Conservation (phyloP, 2,888 invertebrate genomes). For the Altica lythri region DNA sequence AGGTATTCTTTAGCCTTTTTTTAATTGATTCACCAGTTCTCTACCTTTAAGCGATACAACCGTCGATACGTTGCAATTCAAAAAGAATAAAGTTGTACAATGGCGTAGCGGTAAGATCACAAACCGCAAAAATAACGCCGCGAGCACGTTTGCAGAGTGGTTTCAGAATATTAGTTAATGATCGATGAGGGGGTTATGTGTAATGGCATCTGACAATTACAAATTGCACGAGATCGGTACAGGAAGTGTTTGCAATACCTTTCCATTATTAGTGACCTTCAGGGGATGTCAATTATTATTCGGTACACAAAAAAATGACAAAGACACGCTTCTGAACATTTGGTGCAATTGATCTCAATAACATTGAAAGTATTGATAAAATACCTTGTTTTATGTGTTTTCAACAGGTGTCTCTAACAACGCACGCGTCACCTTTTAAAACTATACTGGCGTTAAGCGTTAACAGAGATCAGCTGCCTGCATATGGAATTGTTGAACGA, state of each 20-base stretch:
- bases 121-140: slow-evolving; percentile 22
- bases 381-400: too few species aligned
- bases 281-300: too few species aligned
- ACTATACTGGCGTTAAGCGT: too few species aligned
- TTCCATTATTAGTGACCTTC: too few species aligned
- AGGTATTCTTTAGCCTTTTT: slow-evolving; percentile 25
- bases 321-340: too few species aligned
- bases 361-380: too few species aligned
- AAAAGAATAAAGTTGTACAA: slow-evolving; percentile 18
- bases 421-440: too few species aligned
- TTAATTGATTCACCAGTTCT: slow-evolving; percentile 34
- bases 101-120: slow-evolving; percentile 4
- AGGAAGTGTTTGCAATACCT: neutral
- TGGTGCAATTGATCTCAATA: too few species aligned
- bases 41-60: slow-evolving; percentile 32
- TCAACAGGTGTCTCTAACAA: too few species aligned
- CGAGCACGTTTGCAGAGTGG: slow-evolving; percentile 8
- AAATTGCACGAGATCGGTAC: neutral
- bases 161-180: slow-evolving; percentile 1
- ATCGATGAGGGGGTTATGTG: neutral
- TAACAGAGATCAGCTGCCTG: too few species aligned
- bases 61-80: slow-evolving; percentile 33
- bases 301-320: too few species aligned
- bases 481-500: too few species aligned
- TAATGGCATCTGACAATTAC: neutral